phyloP scores from a whole-genome alignment of 1,140 invertebrate species.

The Drosophila albomicans region DNA sequence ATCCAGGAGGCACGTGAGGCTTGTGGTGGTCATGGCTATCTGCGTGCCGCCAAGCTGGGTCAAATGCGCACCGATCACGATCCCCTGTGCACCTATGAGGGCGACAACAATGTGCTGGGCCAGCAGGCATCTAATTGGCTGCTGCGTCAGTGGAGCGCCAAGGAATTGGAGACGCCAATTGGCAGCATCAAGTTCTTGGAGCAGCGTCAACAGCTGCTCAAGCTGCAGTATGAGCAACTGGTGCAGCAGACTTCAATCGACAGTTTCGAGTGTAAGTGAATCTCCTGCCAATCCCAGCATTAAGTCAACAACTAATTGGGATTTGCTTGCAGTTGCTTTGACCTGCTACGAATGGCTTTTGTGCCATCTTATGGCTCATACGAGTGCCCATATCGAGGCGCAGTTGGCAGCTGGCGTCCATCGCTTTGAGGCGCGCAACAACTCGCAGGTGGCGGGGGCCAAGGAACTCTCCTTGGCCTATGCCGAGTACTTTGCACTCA shows the following conservation, averaged over 20 bases:
- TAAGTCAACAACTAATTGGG: background rate
- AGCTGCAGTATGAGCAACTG: slow-evolving; percentile 85
- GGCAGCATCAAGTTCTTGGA: slow-evolving; percentile 88
- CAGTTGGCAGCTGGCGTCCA: slow-evolving; percentile 87
- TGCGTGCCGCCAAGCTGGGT: slow-evolving; percentile 91
- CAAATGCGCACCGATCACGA: slow-evolving; percentile 95
- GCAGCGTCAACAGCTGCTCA: slow-evolving; percentile 86
- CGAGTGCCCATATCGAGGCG: slow-evolving; percentile 88
- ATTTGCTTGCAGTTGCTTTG: slow-evolving; percentile 88
- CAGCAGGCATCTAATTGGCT: slow-evolving; percentile 98
- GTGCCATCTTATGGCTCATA: slow-evolving; percentile 91
- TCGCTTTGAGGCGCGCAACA: slow-evolving; percentile 91
- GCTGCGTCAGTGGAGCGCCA: slow-evolving; percentile 87
- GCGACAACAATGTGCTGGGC: slow-evolving; percentile 97
- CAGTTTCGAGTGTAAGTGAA: slow-evolving; percentile 87
- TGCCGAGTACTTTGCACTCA: slow-evolving; percentile 89
- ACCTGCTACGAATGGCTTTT: slow-evolving; percentile 93
- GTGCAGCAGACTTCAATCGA: slow-evolving; percentile 44
- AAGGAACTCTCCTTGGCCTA: slow-evolving; percentile 91
- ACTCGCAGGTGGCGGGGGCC: slow-evolving; percentile 93
- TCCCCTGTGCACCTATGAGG: slow-evolving; percentile 97
- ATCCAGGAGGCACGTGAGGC: slow-evolving; percentile 96
- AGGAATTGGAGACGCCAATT: slow-evolving; percentile 87
- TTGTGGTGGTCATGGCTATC: slow-evolving; percentile 91
- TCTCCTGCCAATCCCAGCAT: background rate